Base-by-base conservation (phyloP, 2,113 vertebrate species). In the Manacus vitellinus region DNA sequence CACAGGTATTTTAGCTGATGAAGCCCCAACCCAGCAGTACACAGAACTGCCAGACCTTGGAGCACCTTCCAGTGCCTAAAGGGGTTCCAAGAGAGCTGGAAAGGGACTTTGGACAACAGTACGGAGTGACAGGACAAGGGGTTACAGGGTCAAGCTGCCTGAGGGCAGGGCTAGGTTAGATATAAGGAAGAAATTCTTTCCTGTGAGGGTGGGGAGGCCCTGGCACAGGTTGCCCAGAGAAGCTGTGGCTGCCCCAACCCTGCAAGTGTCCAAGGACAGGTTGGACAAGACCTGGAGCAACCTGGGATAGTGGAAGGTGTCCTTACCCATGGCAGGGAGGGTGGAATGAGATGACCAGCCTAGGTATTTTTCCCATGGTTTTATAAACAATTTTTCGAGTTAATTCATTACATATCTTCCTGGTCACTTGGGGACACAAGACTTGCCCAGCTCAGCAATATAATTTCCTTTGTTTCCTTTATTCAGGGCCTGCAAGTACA, bases 381-480 rank as follows among this genome's bases (percentile, higher is more conserved):
- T 52, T 56, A 30, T 8, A 54, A 67, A 14, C 18, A 12, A 31
- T 66, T 68, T 52, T 27, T 41, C 24, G n/a, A 56, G 9, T 41
- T 25, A 43, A 12, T 51, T 68, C 92, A 43, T 78, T 21, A 22
- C 11, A 1, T 23, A 20, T 47, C 55, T 41, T 67, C 61, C 63
- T 3, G 4, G 84, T 78, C 86, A 92, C 43, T 0, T 16, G 27
- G 14, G 77, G 80, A 84, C 56, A 41, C 0, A 0, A 73, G 39
- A 31, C 41, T 73, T 58, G 14, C 56, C 80, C 61, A 35, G 59
- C 62, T 35, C 51, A 39, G 47, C 74, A 86, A 81, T 41, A 87
- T 15, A 4, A 78, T 81, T 83, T 77, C 8, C 37, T 85, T 91
- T 88, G 67, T 85, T 93, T 70, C 33, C 63, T 81, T 77, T 63